phyloP scores from a whole-genome alignment of 1,140 invertebrate species.

The Trichogramma pretiosum region DNA sequence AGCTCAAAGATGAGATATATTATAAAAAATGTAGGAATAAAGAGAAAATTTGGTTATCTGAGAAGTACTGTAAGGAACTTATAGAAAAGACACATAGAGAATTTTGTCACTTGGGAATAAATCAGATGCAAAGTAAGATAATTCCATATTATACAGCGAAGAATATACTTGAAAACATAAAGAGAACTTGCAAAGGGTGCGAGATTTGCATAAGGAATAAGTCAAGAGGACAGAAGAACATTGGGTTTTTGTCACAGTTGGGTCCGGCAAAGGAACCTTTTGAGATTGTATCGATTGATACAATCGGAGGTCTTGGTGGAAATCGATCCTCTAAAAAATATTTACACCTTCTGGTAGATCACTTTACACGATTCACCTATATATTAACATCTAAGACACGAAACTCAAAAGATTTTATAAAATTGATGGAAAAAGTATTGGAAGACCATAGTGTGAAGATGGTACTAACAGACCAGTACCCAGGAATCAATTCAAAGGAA shows the following conservation, averaged over 20 bases:
- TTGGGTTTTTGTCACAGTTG: constrained; percentile 22
- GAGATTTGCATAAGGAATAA: constrained; percentile 20
- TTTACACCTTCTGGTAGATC: too few species aligned
- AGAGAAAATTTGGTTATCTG: neutral
- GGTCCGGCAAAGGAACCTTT: constrained; percentile 10
- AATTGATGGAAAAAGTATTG: constrained; percentile 24
- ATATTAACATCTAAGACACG: constrained; percentile 32
- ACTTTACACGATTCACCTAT: too few species aligned
- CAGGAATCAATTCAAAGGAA: constrained; percentile 18
- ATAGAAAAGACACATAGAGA: constrained; percentile 7
- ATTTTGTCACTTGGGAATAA: constrained; percentile 4
- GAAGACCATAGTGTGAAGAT: constrained; percentile 24
- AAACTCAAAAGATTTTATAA: constrained; percentile 32
- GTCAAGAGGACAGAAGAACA: constrained; percentile 12
- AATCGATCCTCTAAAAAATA: constrained; percentile 29
- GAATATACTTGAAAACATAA: constrained; percentile 12
- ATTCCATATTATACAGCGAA: constrained; percentile 8
- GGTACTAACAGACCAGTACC: constrained; percentile 18
- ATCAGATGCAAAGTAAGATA: constrained; percentile 14
- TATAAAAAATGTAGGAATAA: too few species aligned
- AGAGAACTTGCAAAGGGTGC: constrained; percentile 8
- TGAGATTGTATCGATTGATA: constrained; percentile 18
- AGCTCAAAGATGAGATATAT: too few species aligned
- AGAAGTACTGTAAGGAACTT: constrained; percentile 5
- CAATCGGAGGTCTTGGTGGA: constrained; percentile 15